Evolutionary conservation across 2,113 vertebrate species (phyloP).

Genomic region (Xiphias gladius): DNA sequence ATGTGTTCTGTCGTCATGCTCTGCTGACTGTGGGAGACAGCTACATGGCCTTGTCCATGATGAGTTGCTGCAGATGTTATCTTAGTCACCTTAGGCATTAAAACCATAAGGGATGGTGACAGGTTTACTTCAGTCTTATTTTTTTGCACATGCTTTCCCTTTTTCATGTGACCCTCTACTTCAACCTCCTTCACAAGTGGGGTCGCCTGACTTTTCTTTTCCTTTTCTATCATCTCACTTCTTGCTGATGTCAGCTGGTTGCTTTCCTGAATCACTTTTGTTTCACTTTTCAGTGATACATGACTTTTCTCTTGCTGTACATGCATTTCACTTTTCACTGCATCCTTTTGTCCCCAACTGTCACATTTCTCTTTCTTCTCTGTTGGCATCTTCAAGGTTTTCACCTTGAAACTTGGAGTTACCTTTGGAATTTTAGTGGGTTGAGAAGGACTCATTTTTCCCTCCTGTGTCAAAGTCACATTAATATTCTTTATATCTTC

Average conservation of each 20-base stretch:
- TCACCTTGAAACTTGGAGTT: conserved; percentile 87
- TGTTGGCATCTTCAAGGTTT: conserved; percentile 81
- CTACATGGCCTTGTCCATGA: conserved; percentile 69
- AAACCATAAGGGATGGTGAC: conserved; percentile 69
- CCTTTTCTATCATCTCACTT: conserved; percentile 59
- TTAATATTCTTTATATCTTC: conserved; percentile 78
- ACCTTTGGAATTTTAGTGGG: conserved; percentile 82
- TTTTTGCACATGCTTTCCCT: conserved; percentile 63
- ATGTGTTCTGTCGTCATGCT: conserved; percentile 68
- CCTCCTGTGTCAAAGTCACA: conserved; percentile 69
- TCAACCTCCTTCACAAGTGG: conserved; percentile 57
- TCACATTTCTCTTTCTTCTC: conserved; percentile 74
- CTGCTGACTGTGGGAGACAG: conserved; percentile 74
- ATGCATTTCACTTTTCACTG: conserved; percentile 54
- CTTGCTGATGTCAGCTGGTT: conserved; percentile 54
- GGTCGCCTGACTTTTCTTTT: conserved; percentile 45
- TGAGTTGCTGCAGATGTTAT: conserved; percentile 47
- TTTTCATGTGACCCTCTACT: conserved; percentile 61
- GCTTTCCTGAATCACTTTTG: conserved; percentile 59
- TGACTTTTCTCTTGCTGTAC: conserved; percentile 48
- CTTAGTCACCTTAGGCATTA: conserved; percentile 71
- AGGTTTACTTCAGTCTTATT: conserved; percentile 63
- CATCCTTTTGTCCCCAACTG: conserved; percentile 48
- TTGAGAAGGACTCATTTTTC: conserved; percentile 62
- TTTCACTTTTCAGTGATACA: conserved; percentile 56